These are phyloP conservation scores for Clarias macrocephalus DNA, from an alignment of 2,113 vertebrate species.

Conservation along the genomic window DNA sequence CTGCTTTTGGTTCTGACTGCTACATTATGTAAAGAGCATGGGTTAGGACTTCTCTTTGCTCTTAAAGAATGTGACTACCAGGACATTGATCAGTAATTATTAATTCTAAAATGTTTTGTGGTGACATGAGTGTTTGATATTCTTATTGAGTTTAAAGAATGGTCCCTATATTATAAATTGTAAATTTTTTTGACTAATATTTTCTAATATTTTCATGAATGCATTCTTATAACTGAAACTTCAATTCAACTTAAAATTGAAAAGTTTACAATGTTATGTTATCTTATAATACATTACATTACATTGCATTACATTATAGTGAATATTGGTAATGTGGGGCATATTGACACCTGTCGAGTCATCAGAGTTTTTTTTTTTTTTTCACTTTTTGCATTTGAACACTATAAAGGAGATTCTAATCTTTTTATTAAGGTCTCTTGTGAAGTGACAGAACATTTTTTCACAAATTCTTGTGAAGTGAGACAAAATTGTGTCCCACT, in stretches of 20 bases:
- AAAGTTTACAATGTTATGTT: neutral
- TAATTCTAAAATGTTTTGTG: neutral
- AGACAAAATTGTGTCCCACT: too few relatives aligned
- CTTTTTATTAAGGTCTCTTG: too few relatives aligned
- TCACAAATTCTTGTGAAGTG: too few relatives aligned
- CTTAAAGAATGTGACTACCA: neutral
- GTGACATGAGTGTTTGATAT: neutral
- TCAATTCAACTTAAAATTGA: neutral
- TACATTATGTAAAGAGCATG: conserved; percentile 2
- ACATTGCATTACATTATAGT: neutral
- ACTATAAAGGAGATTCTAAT: too few relatives aligned
- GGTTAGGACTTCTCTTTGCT: conserved; percentile 24
- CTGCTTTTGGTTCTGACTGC: conserved; percentile 32
- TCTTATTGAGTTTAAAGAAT: conserved; percentile 5
- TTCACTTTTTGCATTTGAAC: too few relatives aligned
- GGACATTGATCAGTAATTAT: neutral
- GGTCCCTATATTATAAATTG: neutral
- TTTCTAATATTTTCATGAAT: neutral
- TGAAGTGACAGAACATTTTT: too few relatives aligned
- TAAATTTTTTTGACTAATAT: too few relatives aligned
- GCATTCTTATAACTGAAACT: neutral
- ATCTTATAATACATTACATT: neutral
- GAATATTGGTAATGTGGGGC: too few relatives aligned
- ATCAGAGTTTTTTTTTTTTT: too few relatives aligned
- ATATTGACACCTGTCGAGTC: too few relatives aligned